These are phyloP conservation scores for Acromyrmex echinatior DNA, from an alignment of 1,140 invertebrate species.

Conservation along the genomic window DNA sequence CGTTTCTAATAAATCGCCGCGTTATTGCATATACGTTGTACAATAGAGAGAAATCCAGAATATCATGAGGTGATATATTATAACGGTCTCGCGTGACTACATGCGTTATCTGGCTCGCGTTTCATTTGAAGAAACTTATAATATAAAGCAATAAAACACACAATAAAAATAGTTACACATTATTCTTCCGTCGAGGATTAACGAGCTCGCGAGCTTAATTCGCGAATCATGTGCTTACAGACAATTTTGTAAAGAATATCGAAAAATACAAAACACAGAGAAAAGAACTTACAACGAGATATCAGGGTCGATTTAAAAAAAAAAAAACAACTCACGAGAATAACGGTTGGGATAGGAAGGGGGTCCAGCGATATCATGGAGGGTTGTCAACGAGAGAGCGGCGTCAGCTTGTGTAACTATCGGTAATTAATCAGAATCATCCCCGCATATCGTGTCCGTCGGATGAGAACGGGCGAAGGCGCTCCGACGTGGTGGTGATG, in stretches of 20 bases:
- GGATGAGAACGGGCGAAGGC: conserved; percentile 66
- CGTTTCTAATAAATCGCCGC: conserved; percentile 52
- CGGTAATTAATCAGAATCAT: conserved; percentile 87
- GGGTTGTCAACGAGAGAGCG: conserved; percentile 77
- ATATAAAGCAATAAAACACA: background rate
- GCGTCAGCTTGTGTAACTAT: conserved; percentile 87
- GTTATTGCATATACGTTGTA: conserved; percentile 29
- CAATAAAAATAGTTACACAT: background rate
- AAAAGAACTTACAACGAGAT: background rate
- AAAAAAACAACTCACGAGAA: conserved; percentile 63
- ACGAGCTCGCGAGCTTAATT: background rate
- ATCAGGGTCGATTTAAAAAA: conserved; percentile 34
- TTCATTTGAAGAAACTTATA: conserved; percentile 19
- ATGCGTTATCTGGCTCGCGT: conserved; percentile 8
- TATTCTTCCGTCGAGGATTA: background rate
- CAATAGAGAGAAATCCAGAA: conserved; percentile 16
- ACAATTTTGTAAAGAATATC: background rate
- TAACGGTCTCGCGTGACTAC: background rate
- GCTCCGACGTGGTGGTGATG: conserved; percentile 52
- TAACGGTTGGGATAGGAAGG: background rate
- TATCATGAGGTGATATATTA: conserved; percentile 51
- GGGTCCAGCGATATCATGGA: conserved; percentile 66
- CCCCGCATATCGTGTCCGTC: conserved; percentile 83
- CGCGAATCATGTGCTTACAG: background rate
- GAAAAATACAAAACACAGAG: background rate